phyloP scores from a whole-genome alignment of 1,140 invertebrate genomes.

The Hermatobates lingyangjiaoensis region DNA sequence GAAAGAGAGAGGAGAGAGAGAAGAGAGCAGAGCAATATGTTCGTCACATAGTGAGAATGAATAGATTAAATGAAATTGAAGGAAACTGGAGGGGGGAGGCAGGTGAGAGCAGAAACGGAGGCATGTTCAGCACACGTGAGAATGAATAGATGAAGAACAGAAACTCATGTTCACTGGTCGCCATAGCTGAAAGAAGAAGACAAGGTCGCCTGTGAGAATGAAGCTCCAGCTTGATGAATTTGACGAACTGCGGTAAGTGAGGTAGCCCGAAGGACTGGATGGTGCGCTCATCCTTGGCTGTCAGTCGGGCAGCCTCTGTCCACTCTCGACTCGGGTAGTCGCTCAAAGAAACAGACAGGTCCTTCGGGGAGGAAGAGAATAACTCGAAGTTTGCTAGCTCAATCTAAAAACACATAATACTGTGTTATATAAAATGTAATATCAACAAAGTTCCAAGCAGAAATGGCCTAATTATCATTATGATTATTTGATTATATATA shows the following conservation, averaged over 20 bases:
- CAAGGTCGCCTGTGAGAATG: constrained; percentile 86
- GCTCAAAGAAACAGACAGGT: constrained; percentile 70
- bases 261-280: constrained; percentile 72
- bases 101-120: no score
- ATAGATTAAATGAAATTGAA: no score
- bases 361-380: constrained; percentile 88
- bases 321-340: constrained; percentile 88
- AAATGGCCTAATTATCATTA: no score
- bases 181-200: constrained; percentile 76
- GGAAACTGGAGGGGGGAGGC: no score
- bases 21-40: no score
- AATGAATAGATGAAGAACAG: no score
- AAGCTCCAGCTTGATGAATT: constrained; percentile 84
- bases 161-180: constrained; percentile 81
- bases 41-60: no score
- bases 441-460: no score
- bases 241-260: constrained; percentile 68
- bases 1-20: no score
- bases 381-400: constrained; percentile 95
- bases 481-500: no score
- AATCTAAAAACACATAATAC: constrained; percentile 42
- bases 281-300: constrained; percentile 64
- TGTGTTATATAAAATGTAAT: no score
- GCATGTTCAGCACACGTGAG: no score
- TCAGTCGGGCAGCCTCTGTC: constrained; percentile 69